A percentile compares a stretch with the other conserved stretches of the same genome.
These are phyloP conservation scores for Myrmophylax atrothorax DNA, from an alignment of 2,113 vertebrate species.

Conservation along the genomic window DNA sequence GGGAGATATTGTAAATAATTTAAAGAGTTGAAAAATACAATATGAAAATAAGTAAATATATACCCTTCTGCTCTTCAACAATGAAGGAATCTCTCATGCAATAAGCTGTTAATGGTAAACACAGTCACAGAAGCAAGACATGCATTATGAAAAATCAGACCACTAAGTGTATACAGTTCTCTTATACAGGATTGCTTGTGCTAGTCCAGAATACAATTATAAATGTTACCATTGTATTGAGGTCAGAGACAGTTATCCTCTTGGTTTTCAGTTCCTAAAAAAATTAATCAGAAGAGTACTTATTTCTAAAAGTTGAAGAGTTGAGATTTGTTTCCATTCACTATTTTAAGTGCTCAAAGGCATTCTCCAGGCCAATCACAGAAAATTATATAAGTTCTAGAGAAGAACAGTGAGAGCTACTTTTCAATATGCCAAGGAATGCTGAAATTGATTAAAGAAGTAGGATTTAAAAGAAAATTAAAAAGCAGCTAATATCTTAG, in stretches of 20 bases:
- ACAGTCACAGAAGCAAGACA: neutral
- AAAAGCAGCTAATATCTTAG: neutral
- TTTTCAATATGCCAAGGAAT: neutral
- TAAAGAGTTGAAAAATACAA: neutral
- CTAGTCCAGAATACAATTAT: neutral
- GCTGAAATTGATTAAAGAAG: neutral
- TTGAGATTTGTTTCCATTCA: neutral
- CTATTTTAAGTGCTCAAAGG: neutral
- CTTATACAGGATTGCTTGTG: neutral
- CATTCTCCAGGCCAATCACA: neutral
- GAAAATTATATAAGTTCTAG: neutral
- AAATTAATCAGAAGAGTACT: neutral
- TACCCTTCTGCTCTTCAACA: neutral
- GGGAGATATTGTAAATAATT: neutral
- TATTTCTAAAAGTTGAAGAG: neutral
- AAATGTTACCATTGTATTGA: neutral
- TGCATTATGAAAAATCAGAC: neutral
- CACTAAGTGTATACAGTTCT: neutral
- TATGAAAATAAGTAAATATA: neutral
- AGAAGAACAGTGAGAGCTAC: neutral
- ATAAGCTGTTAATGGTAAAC: neutral
- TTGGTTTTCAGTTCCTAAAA: neutral
- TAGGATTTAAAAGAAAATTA: neutral
- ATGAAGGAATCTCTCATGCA: neutral
- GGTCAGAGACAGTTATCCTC: neutral